These are phyloP conservation scores for Oreochromis spilurus DNA, from an alignment of 2,113 vertebrate species.

Conservation along the genomic window DNA sequence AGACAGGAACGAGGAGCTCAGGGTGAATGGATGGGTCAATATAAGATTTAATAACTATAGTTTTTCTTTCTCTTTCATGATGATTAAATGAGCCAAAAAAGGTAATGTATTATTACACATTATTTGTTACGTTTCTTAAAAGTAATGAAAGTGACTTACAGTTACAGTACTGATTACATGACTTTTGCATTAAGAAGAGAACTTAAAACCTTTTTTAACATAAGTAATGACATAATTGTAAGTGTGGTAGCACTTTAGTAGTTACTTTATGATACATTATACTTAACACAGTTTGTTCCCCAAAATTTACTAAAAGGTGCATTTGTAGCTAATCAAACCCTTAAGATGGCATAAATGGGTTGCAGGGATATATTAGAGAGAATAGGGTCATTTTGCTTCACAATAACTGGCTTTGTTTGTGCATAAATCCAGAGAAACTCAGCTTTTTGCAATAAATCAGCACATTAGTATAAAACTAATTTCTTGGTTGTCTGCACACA, in stretches of 20 bases:
- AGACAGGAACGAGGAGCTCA: not conserved
- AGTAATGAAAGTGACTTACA: not conserved
- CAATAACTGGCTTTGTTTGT: not conserved
- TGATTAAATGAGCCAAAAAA: not conserved
- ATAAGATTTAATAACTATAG: not conserved
- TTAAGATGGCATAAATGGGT: not conserved
- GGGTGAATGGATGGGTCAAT: not conserved
- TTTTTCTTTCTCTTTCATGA: not conserved
- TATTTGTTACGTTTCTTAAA: not conserved
- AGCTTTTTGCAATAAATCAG: not conserved
- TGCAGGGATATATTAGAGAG: not conserved
- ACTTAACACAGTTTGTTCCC: not conserved
- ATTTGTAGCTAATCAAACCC: not conserved
- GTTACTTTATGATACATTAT: not conserved
- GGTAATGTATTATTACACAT: fast-evolving
- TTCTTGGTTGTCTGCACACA: fast-evolving
- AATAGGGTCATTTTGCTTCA: not conserved
- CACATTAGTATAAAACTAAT: not conserved
- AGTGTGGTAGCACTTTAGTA: not conserved
- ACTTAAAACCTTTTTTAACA: not conserved
- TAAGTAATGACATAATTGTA: not conserved
- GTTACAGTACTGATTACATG: not conserved
- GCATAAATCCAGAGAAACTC: fast-evolving
- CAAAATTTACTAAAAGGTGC: not conserved
- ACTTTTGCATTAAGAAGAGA: fast-evolving